Conservation (phyloP, 1,140 invertebrate genomes). For the Pseudomyrmex gracilis region DNA sequence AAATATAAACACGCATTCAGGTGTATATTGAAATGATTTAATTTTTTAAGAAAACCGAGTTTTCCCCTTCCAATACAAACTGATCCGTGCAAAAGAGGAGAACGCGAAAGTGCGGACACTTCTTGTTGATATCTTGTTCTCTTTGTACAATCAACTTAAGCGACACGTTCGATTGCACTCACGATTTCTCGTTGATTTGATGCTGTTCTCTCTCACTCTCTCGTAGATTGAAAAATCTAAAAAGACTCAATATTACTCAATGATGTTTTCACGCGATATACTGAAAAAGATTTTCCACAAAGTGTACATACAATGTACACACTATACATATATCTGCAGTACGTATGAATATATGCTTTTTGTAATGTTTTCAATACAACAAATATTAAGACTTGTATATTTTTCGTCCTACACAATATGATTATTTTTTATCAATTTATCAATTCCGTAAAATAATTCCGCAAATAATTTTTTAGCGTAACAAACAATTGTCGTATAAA, state of each 20-base stretch:
- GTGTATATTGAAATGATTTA: not conserved
- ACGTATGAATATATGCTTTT: too few relatives aligned
- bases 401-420: not conserved
- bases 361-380: not conserved
- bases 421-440: not conserved
- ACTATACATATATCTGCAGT: not conserved
- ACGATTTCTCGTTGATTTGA: slow-evolving; percentile 31
- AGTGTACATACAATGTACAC: not conserved
- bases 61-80: not conserved
- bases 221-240: slow-evolving; percentile 4
- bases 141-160: slow-evolving; percentile 31
- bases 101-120: slow-evolving; percentile 23
- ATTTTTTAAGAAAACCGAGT: not conserved
- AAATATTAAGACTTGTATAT: not conserved
- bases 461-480: not conserved
- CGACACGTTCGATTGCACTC: slow-evolving; percentile 16
- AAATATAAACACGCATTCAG: not conserved
- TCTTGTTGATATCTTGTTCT: slow-evolving; percentile 18
- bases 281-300: not conserved
- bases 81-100: slow-evolving; percentile 26
- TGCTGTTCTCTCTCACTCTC: not conserved
- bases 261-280: not conserved
- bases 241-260: slow-evolving; percentile 1
- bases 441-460: not conserved
- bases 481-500: not conserved